A percentile compares a stretch with the other conserved stretches of the same genome.
phyloP scores from a whole-genome alignment of 2,888 invertebrate species.

The Flexamia atlantica region DNA sequence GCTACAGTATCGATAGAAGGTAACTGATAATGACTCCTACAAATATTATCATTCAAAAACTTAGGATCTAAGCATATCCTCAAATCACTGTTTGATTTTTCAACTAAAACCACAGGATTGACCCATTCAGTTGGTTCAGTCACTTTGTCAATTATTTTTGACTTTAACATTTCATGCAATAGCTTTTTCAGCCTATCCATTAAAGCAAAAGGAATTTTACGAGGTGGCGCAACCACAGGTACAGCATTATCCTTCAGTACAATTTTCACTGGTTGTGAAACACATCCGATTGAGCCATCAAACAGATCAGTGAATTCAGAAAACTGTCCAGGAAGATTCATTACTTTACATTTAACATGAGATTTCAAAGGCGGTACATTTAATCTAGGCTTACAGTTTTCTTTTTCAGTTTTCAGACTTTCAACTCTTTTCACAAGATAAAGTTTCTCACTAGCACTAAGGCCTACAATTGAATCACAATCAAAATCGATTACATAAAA shows the following conservation, averaged over 20 bases:
- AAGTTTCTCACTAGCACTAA: neutral
- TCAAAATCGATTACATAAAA: slow-evolving; percentile 32
- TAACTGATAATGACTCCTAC: slow-evolving; percentile 67
- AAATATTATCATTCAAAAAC: slow-evolving; percentile 72
- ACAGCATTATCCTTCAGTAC: slow-evolving; percentile 66
- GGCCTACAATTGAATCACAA: slow-evolving; percentile 10
- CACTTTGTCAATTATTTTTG: slow-evolving; percentile 72
- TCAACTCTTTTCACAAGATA: slow-evolving; percentile 7
- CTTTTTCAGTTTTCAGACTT: neutral
- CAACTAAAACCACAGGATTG: slow-evolving; percentile 71
- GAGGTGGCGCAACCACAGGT: slow-evolving; percentile 63
- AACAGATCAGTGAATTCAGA: too few relatives aligned
- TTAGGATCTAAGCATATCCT: slow-evolving; percentile 73
- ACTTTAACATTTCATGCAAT: slow-evolving; percentile 66
- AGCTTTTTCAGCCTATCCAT: slow-evolving; percentile 65
- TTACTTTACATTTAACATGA: neutral
- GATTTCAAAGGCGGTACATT: neutral
- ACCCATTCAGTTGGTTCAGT: slow-evolving; percentile 71
- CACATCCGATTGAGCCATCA: slow-evolving; percentile 62
- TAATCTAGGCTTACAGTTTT: neutral
- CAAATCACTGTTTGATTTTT: slow-evolving; percentile 69
- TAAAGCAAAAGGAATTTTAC: slow-evolving; percentile 66
- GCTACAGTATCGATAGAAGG: slow-evolving; percentile 70
- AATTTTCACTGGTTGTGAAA: slow-evolving; percentile 68
- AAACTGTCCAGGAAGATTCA: neutral